Conservation (phyloP, 1,140 invertebrate genomes). For the Lepeophtheirus salmonis region DNA sequence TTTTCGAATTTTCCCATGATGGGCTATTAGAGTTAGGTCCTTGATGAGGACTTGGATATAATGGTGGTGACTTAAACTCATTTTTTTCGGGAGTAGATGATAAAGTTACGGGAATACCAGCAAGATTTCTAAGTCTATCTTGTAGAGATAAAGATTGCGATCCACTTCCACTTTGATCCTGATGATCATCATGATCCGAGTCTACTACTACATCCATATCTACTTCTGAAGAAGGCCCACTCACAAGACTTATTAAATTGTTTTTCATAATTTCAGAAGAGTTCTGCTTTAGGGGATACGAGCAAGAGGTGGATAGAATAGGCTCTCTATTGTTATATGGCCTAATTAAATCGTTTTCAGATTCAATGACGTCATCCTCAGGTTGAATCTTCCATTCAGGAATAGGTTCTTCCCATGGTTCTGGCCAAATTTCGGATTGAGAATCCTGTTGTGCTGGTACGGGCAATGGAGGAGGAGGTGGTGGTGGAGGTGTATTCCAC, state of each 20-base stretch:
- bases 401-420: neutral
- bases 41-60: too few species aligned
- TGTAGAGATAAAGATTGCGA: neutral
- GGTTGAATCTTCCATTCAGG: neutral
- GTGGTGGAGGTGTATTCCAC: too few species aligned
- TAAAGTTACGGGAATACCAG: constrained; percentile 1
- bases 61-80: too few species aligned
- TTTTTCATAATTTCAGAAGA: too few species aligned
- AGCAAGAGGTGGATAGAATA: neutral
- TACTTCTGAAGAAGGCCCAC: too few species aligned
- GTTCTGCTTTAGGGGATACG: neutral
- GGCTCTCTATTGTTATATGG: neutral
- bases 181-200: neutral
- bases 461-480: neutral
- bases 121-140: constrained; percentile 6
- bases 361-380: neutral
- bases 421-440: neutral
- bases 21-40: too few species aligned
- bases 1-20: too few species aligned
- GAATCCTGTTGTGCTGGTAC: neutral
- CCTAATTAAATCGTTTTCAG: neutral
- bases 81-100: too few species aligned
- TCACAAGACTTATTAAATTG: too few species aligned
- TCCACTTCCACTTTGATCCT: neutral
- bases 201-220: neutral